Evolutionary conservation across 2,797 vertebrate genomes (phyloP).

Genomic region (Margarornis squamiger): DNA sequence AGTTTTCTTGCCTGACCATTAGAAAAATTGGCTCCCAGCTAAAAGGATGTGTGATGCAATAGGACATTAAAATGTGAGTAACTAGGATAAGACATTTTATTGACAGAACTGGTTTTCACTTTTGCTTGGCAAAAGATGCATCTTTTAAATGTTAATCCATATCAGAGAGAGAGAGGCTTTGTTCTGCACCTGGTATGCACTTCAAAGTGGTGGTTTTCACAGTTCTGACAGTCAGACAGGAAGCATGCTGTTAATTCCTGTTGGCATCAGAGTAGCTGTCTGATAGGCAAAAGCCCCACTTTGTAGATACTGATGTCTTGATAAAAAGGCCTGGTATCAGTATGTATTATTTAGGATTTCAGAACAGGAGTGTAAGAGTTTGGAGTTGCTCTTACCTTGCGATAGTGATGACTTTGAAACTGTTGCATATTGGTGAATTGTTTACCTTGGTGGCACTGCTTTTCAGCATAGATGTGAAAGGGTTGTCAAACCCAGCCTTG

Average conservation of each 20-base stretch:
- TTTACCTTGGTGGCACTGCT: background rate
- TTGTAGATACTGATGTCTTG: background rate
- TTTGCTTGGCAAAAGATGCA: background rate
- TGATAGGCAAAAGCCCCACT: background rate
- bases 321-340: background rate
- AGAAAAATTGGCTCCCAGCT: background rate
- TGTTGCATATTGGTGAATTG: background rate
- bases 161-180: background rate
- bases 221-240: background rate
- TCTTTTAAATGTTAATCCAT: slow-evolving; percentile 5
- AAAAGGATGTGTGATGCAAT: background rate
- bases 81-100: background rate
- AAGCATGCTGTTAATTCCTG: background rate
- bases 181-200: background rate
- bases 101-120: background rate
- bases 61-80: background rate
- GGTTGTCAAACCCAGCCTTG: background rate
- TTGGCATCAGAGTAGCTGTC: background rate
- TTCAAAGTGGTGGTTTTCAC: background rate
- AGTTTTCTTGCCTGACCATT: background rate
- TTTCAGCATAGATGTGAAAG: background rate
- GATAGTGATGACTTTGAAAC: background rate
- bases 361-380: background rate
- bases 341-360: background rate
- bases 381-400: background rate